phyloP scores from a whole-genome alignment of 92 coral and sea anemone genomes.

The Porites divaricata region DNA sequence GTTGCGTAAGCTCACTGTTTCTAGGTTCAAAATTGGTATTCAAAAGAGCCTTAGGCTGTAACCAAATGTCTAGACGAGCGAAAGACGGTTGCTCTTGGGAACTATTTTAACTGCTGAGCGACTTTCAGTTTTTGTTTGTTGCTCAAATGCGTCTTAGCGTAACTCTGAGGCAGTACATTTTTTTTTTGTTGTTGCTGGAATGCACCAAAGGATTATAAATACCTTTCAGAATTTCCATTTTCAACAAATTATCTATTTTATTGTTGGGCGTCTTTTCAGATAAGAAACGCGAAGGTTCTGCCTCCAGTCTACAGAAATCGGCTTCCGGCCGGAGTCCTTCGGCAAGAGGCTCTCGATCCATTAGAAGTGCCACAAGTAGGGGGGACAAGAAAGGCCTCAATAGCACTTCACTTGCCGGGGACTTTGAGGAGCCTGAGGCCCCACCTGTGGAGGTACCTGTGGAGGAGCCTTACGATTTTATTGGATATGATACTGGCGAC shows the following conservation, averaged over 20 bases:
- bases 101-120: no score
- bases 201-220: no score
- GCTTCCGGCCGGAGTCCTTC: slow-evolving; percentile 75
- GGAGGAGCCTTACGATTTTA: slow-evolving; percentile 78
- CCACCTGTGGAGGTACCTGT: slow-evolving; percentile 54
- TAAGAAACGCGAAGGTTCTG: slow-evolving; percentile 81
- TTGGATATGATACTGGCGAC: slow-evolving; percentile 98
- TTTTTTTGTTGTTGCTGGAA: neutral
- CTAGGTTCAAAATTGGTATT: no score
- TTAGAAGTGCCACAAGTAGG: slow-evolving; percentile 72
- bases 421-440: slow-evolving; percentile 66
- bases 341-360: slow-evolving; percentile 83
- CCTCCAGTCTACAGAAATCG: slow-evolving; percentile 78
- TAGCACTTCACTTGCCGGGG: slow-evolving; percentile 71
- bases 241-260: no score
- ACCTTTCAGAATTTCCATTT: no score
- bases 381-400: slow-evolving; percentile 61
- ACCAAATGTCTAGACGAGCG: no score
- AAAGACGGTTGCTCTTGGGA: no score
- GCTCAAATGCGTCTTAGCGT: neutral
- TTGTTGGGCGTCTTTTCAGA: slow-evolving; percentile 31
- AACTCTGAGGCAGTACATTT: neutral
- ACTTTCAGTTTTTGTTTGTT: no score
- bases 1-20: no score
- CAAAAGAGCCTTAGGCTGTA: no score